Percentiles rank a stretch among this genome's conserved stretches.
Conservation (phyloP, 1,140 invertebrate genomes). For the Bombus superbus region DNA sequence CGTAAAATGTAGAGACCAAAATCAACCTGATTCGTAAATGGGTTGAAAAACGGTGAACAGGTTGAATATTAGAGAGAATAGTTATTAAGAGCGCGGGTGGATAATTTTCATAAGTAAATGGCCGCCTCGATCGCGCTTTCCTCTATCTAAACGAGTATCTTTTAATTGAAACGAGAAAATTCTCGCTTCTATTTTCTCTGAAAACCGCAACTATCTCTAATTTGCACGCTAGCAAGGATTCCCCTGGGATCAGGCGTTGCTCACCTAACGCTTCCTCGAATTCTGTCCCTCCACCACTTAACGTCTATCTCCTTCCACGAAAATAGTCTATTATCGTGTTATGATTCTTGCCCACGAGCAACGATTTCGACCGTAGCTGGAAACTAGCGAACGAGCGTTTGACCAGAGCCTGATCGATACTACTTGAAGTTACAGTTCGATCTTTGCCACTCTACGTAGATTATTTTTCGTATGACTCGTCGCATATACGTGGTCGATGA, state of each 20-base stretch:
- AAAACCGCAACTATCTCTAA: slow-evolving; percentile 5
- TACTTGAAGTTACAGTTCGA: neutral
- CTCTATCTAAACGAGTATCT: slow-evolving; percentile 18
- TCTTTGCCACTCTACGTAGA: neutral
- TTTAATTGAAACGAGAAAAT: slow-evolving; percentile 25
- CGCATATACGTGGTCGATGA: neutral
- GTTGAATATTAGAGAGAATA: no score
- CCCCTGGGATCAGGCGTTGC: neutral
- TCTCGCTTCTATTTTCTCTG: slow-evolving; percentile 11
- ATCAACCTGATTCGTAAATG: neutral
- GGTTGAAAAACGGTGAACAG: no score
- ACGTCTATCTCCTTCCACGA: neutral
- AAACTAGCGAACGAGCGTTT: neutral
- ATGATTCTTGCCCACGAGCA: no score
- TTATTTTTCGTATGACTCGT: neutral
- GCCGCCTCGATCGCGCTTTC: neutral
- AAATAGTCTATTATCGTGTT: neutral
- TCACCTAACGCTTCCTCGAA: neutral
- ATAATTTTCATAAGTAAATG: neutral
- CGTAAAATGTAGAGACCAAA: no score
- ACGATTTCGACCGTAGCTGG: neutral
- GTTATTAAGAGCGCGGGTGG: neutral
- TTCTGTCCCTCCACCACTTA: neutral
- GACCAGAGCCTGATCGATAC: neutral
- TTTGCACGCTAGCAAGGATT: neutral